Evolutionary conservation across 2,113 vertebrate genomes (phyloP), one percentile per base, ranked within the genome.

Genomic region (Felis chaus): DNA sequence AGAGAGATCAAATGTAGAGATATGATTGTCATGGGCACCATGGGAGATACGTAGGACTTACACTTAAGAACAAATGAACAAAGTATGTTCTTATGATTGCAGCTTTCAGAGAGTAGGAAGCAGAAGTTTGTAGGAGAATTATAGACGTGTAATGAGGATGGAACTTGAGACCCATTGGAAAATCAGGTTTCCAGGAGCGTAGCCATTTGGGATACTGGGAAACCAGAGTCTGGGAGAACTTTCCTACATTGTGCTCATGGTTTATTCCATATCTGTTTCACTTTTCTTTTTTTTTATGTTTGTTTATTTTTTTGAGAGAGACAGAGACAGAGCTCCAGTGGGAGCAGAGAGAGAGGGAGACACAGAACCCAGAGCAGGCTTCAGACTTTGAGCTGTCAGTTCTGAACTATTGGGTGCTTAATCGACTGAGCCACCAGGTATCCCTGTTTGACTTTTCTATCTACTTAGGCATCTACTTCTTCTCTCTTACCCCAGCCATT

Each of bases 1-100:
- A 83, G 33, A 96, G 73, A 92, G 83, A 74, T 89, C 63, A 95
- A 29, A 89, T 93, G 65, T 33, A 50, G 36, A 74, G 81, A 31
- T 79, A 29, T 50, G 27, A 84, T 73, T 85, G 6, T 18, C 41
- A 7, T 21, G 55, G 48, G 33, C 74, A 45, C 41, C 39, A 14
- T 53, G 12, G 63, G 48, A 33, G 16, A 78, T 71, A 92, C 41
- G 3, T 33, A 57, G 31, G 36, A 55, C 50, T 91, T 87, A 66
- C 13, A 65, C 79, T 9, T 65, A 89, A 66, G 45, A 90, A 55
- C 29, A 27, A 65, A 41, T 29, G 25, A 89, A 16, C 63, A 95
- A 57, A 16, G 23, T 76, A 23, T 85, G 23, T 89, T 63, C 31
- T 50, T 88, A 68, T 48, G 57, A 36, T 27, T 41, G 23, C 21